A percentile compares a stretch with the other conserved stretches of the same genome.
Evolutionary conservation across 1,140 invertebrate species (phyloP).

Genomic region (Drosophila lacteicornis): DNA sequence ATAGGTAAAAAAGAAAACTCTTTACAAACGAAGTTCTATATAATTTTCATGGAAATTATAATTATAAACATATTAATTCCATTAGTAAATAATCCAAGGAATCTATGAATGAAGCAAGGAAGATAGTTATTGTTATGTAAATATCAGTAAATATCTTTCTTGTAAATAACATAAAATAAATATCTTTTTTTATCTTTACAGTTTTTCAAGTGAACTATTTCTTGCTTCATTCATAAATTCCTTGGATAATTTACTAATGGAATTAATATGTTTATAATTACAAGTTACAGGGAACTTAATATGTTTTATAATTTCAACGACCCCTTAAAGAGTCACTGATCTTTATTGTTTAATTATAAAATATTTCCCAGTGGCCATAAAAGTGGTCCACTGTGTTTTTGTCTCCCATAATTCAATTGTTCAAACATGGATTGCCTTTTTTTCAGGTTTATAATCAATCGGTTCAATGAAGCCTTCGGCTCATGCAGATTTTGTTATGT

Average conservation of each 20-base stretch:
- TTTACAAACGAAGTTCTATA: too few species aligned
- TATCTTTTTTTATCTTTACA: too few species aligned
- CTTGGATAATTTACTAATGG: neutral
- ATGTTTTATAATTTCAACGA: neutral
- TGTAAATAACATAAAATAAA: too few species aligned
- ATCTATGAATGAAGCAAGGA: too few species aligned
- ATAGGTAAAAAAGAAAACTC: too few species aligned
- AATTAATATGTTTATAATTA: too few species aligned
- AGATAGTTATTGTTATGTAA: neutral
- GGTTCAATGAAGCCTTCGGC: constrained; percentile 40
- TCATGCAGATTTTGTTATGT: constrained; percentile 65
- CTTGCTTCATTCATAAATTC: too few species aligned
- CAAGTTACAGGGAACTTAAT: neutral
- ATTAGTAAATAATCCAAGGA: neutral
- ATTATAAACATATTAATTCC: too few species aligned
- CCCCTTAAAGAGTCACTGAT: constrained; percentile 3
- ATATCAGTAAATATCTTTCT: too few species aligned
- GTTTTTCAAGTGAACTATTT: too few species aligned
- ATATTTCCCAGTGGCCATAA: constrained; percentile 4
- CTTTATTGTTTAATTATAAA: constrained; percentile 30
- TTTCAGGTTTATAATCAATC: constrained; percentile 36
- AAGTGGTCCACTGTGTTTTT: neutral
- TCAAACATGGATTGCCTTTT: constrained; percentile 25
- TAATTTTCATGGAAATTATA: too few species aligned
- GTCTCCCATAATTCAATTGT: constrained; percentile 34